Evolutionary conservation across 2,113 vertebrate genomes (phyloP).

Genomic region (Irena cyanogastra): DNA sequence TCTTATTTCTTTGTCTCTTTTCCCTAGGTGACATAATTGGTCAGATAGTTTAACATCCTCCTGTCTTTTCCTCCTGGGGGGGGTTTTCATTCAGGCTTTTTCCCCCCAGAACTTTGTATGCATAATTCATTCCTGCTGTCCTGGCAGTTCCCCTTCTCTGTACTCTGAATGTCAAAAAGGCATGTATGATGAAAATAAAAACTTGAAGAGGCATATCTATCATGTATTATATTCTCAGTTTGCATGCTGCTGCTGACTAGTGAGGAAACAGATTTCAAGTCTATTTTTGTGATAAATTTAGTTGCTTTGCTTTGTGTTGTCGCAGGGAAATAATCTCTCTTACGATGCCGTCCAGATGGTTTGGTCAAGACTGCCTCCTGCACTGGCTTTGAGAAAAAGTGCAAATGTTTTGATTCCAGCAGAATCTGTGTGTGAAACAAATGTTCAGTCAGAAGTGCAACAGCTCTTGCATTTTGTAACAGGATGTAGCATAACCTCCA

Average conservation of each 20-base stretch:
- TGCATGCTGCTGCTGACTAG: not conserved
- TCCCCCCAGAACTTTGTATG: not conserved
- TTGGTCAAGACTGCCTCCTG: not conserved
- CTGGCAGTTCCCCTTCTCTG: not conserved
- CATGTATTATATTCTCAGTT: not conserved
- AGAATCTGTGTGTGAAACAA: not conserved
- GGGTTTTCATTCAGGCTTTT: rapidly evolving
- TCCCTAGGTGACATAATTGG: not conserved
- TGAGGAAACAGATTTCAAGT: not conserved
- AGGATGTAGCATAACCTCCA: not conserved
- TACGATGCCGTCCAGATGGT: not conserved
- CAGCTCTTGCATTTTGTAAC: not conserved
- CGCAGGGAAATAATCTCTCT: not conserved
- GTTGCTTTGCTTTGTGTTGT: not conserved
- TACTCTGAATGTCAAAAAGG: not conserved
- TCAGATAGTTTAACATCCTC: not conserved
- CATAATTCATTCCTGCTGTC: not conserved
- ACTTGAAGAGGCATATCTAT: not conserved
- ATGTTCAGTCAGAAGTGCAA: not conserved
- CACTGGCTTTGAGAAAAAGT: not conserved
- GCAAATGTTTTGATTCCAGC: not conserved
- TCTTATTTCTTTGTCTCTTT: not conserved
- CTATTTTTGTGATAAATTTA: not conserved
- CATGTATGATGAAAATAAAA: not conserved
- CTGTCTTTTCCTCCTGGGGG: not conserved